phyloP scores from a whole-genome alignment of 64 coral and sea anemone genomes.

The Montipora foliosa region DNA sequence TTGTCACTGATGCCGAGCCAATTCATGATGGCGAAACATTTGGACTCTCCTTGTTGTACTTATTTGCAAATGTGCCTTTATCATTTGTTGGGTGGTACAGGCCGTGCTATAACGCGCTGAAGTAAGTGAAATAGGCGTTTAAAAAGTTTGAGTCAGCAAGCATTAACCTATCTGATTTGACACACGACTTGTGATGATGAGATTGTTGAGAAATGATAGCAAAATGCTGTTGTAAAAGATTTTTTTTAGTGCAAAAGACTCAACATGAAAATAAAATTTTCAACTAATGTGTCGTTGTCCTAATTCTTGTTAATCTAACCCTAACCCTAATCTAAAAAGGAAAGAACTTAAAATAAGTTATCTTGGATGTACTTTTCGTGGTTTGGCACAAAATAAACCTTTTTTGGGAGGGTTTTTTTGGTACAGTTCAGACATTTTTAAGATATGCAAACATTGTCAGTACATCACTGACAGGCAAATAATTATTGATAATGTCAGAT shows the following conservation, averaged over 20 bases:
- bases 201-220: background rate
- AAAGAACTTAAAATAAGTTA: too few relatives aligned
- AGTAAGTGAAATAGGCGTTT: constrained; percentile 64
- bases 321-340: too few relatives aligned
- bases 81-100: constrained; percentile 89
- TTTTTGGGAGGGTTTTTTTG: too few relatives aligned
- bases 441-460: background rate
- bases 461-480: background rate
- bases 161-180: background rate
- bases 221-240: background rate
- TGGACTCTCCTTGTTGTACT: constrained; percentile 81
- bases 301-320: too few relatives aligned
- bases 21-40: constrained; percentile 62
- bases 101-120: constrained; percentile 89
- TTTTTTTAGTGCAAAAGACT: too few relatives aligned
- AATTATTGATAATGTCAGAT: background rate
- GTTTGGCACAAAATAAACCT: too few relatives aligned
- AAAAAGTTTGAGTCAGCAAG: constrained; percentile 28
- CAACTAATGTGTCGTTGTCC: too few relatives aligned
- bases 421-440: too few relatives aligned
- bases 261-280: too few relatives aligned
- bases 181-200: background rate
- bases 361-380: too few relatives aligned
- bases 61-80: constrained; percentile 76
- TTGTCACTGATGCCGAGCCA: constrained; percentile 22